Evolutionary conservation across 2,113 vertebrate genomes (phyloP).

Genomic region (Opisthocomus hoazin): DNA sequence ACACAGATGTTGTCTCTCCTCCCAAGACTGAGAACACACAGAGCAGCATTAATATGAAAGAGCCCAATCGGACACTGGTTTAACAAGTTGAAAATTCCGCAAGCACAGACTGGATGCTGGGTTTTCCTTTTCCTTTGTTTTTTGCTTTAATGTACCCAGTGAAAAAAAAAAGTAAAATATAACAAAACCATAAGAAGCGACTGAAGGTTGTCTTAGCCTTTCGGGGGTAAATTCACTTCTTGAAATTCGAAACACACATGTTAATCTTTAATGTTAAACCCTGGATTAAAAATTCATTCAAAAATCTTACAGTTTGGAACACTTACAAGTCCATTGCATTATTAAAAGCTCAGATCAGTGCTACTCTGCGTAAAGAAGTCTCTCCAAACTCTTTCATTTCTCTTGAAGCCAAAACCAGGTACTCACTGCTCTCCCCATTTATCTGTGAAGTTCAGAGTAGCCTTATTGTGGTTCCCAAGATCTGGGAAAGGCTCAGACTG

Average conservation of each 20-base stretch:
- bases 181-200: neutral
- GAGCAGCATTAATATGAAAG: conserved; percentile 23
- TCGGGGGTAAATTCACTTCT: conserved; percentile 39
- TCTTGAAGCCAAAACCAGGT: neutral
- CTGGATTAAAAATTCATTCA: conserved; percentile 70
- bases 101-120: neutral
- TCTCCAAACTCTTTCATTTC: conserved; percentile 14
- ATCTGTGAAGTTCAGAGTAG: neutral
- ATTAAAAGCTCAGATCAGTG: conserved; percentile 55
- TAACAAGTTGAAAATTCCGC: conserved; percentile 4
- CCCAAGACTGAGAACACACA: neutral
- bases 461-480: neutral
- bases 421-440: neutral
- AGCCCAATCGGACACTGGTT: neutral
- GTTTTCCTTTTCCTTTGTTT: neutral
- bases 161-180: neutral
- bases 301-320: conserved; percentile 64
- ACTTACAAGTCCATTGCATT: conserved; percentile 66
- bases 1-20: conserved; percentile 10
- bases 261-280: conserved; percentile 73
- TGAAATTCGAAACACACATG: conserved; percentile 29
- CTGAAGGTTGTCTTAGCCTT: neutral
- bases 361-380: conserved; percentile 31
- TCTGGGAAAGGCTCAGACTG: neutral
- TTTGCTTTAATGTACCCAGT: neutral